These are phyloP conservation scores for Pan troglodytes DNA, from an alignment of 2,113 vertebrate species.

Conservation along the genomic window DNA sequence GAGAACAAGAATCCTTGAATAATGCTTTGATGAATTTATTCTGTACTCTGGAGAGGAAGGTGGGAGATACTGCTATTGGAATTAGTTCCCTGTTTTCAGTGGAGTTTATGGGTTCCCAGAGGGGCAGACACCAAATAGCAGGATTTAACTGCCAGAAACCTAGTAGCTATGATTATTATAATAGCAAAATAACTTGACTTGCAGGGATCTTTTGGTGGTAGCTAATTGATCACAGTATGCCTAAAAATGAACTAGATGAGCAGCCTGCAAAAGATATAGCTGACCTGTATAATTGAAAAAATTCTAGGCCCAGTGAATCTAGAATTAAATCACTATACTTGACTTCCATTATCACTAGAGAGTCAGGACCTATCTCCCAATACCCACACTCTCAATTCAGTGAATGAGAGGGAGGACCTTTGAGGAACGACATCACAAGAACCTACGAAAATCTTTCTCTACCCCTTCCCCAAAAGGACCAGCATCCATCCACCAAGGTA, in stretches of 20 bases:
- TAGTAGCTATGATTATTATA: not conserved
- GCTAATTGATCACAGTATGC: not conserved
- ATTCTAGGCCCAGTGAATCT: not conserved
- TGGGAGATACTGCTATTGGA: not conserved
- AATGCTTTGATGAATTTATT: not conserved
- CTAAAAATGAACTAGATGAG: constrained; percentile 32
- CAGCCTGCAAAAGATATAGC: not conserved
- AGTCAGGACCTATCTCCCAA: not conserved
- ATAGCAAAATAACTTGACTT: not conserved
- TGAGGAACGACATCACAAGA: not conserved
- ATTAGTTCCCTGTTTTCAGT: constrained; percentile 9
- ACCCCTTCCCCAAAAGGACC: not conserved
- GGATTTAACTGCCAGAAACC: not conserved
- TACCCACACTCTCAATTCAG: not conserved
- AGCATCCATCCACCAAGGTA: not conserved
- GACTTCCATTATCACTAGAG: not conserved
- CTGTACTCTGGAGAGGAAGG: not conserved
- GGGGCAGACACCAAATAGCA: not conserved
- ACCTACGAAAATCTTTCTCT: not conserved
- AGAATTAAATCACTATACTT: not conserved
- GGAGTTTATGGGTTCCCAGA: not conserved
- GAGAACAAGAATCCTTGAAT: not conserved
- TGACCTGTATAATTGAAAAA: not conserved
- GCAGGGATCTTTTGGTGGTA: not conserved
- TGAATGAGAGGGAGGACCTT: not conserved